Percentiles rank a stretch among this genome's conserved stretches.
phyloP scores from a whole-genome alignment of 2,888 invertebrate species.

The Dascillus cervinus region DNA sequence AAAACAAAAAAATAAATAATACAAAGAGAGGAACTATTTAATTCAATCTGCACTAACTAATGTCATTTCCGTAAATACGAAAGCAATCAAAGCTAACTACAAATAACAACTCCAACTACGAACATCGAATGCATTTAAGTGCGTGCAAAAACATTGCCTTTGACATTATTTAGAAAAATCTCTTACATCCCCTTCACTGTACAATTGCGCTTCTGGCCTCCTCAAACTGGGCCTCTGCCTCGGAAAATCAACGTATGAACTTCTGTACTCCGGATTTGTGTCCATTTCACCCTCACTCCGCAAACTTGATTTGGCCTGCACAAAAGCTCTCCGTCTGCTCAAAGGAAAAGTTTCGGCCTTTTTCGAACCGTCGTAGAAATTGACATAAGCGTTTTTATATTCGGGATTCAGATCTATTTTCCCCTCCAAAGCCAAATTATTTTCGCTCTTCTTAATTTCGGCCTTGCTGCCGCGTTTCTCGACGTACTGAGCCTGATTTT shows the following conservation, averaged over 20 bases:
- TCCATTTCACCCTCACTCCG: constrained; percentile 28
- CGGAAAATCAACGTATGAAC: constrained; percentile 43
- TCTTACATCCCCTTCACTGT: constrained; percentile 32
- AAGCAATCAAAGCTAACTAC: no score
- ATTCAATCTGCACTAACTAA: no score
- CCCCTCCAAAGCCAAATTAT: constrained; percentile 38
- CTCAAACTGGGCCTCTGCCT: constrained; percentile 40
- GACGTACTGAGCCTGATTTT: constrained; percentile 24
- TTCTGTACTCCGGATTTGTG: constrained; percentile 29
- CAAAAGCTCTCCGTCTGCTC: constrained; percentile 17
- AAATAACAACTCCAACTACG: no score
- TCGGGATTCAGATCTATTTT: constrained; percentile 39
- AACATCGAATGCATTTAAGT: no score
- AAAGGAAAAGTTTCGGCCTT: constrained; percentile 16
- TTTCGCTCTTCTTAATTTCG: constrained; percentile 31
- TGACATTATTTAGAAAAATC: constrained; percentile 2
- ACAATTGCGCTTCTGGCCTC: constrained; percentile 32
- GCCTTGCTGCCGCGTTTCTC: constrained; percentile 22
- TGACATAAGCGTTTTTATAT: constrained; percentile 37
- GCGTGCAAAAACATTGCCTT: no score
- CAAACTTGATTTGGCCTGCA: constrained; percentile 18
- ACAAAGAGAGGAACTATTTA: no score
- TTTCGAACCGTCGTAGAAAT: constrained; percentile 23
- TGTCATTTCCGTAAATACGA: no score
- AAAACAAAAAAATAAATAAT: no score